These are phyloP conservation scores for Papilio polytes DNA, from an alignment of 1,140 invertebrate genomes.

Conservation along the genomic window DNA sequence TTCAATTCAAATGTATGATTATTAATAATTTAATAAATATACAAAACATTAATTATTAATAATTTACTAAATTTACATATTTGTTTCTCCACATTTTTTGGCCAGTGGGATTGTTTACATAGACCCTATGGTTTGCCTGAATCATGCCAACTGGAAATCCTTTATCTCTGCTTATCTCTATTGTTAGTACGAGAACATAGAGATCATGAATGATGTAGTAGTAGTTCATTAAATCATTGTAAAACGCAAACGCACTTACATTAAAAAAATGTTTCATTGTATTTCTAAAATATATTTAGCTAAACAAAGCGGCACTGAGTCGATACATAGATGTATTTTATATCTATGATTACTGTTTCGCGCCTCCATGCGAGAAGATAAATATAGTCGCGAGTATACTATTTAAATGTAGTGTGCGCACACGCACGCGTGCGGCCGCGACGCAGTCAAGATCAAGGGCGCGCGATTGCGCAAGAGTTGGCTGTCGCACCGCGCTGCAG, in stretches of 20 bases:
- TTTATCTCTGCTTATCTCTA: neutral
- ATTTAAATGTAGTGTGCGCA: conserved; percentile 69
- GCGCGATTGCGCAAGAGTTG: conserved; percentile 80
- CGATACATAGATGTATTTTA: conserved; percentile 46
- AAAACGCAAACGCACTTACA: neutral
- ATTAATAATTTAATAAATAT: neutral
- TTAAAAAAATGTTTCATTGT: neutral
- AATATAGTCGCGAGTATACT: conserved; percentile 75
- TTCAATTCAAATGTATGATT: neutral
- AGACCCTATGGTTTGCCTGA: neutral
- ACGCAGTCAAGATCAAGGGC: conserved; percentile 83
- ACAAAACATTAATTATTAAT: neutral
- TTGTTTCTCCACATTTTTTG: neutral
- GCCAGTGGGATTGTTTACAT: neutral
- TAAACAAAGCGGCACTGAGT: neutral
- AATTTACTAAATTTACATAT: neutral
- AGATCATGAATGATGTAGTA: neutral
- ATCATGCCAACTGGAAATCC: neutral
- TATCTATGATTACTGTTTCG: conserved; percentile 69
- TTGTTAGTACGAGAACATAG: neutral
- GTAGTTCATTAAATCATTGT: neutral
- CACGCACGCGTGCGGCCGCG: conserved; percentile 75
- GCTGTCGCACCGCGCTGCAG: conserved; percentile 77
- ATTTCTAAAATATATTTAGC: conserved; percentile 7
- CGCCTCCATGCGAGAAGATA: conserved; percentile 74